Base-by-base conservation (phyloP, 2,888 invertebrate species). In the Mythimna lalbum region DNA sequence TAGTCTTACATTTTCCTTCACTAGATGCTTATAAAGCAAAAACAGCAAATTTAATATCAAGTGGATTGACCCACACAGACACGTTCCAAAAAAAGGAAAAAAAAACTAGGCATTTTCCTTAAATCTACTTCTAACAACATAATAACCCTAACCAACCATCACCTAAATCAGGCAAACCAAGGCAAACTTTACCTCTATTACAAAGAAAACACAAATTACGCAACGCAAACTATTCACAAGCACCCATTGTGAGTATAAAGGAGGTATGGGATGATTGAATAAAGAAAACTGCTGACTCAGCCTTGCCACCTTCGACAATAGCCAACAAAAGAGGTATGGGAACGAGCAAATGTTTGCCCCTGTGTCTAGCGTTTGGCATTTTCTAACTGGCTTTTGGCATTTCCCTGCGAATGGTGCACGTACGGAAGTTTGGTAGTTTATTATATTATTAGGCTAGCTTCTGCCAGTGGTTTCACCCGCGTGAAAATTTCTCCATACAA, bases 281-380 rank as follows among this genome's bases (percentile, higher is more conserved):
- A 86, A 84, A 86, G 86, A 80, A 86, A 86, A 86, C 84, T 84
- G 86, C 80, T 67, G 77, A 84, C 81, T 88, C 88, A 88, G 80
- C 81, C 78, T 79, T 74, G 77, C 81, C 83, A 85, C 84, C 84
- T 86, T 78, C 80, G 69, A 87, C 85, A 85, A 83, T 84, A 73
- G 82, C 65, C 61, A 74, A 85, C 86, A 86, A 86, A 86, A 84
- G 85, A 80, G 78, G 75, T 84, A 76, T 82, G 86, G 82, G 81
- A 86, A 84, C 70, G 76, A 80, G 82, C 87, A 86, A 89, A 89
- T 89, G 88, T 90, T 90, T 90, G 87, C 89, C 86, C 82, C 83
- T 81, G 84, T 73, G 83, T 82, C 83, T 82, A 75, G 75, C 81
- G 84, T 82, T 85, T 90, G 90, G 84, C 90, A 89, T 90, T 88